A percentile compares a stretch with the other conserved stretches of the same genome.
Evolutionary conservation across 2,113 vertebrate genomes (phyloP).

Genomic region (Gymnocephalus cernua): DNA sequence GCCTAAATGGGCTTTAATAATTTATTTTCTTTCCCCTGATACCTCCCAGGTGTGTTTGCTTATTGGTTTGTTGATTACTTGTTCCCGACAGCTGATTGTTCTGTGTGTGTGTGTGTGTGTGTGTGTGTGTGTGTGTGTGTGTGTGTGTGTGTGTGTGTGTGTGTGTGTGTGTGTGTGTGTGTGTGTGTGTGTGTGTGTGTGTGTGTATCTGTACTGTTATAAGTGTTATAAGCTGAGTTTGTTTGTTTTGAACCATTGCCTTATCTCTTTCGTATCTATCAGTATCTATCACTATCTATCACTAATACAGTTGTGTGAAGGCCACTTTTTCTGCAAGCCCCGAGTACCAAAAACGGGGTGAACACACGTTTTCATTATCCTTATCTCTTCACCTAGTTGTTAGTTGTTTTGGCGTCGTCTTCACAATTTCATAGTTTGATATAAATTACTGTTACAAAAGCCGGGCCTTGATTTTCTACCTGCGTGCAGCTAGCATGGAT

Average conservation of each 20-base stretch:
- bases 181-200: too few relatives aligned
- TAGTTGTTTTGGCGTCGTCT: background rate
- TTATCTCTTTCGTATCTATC: background rate
- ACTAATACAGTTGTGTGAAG: background rate
- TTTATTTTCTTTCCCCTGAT: too few relatives aligned
- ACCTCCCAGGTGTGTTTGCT: too few relatives aligned
- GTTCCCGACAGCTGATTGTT: too few relatives aligned
- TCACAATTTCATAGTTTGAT: slow-evolving; percentile 25
- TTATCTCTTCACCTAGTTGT: background rate
- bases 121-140: too few relatives aligned
- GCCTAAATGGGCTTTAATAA: too few relatives aligned
- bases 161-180: too few relatives aligned
- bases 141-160: too few relatives aligned
- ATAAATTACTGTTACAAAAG: slow-evolving; percentile 22
- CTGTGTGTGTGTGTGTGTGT: too few relatives aligned
- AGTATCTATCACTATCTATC: too few relatives aligned
- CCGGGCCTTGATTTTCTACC: slow-evolving; percentile 29
- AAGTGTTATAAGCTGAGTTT: background rate
- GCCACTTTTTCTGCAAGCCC: background rate
- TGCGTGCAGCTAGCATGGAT: slow-evolving; percentile 10
- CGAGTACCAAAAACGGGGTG: background rate
- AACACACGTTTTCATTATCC: slow-evolving; percentile 8
- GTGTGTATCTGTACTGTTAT: too few relatives aligned
- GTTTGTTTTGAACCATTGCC: background rate
- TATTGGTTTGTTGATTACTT: too few relatives aligned